phyloP scores from a whole-genome alignment of 2,888 invertebrate species.

The Patella pellucida region DNA sequence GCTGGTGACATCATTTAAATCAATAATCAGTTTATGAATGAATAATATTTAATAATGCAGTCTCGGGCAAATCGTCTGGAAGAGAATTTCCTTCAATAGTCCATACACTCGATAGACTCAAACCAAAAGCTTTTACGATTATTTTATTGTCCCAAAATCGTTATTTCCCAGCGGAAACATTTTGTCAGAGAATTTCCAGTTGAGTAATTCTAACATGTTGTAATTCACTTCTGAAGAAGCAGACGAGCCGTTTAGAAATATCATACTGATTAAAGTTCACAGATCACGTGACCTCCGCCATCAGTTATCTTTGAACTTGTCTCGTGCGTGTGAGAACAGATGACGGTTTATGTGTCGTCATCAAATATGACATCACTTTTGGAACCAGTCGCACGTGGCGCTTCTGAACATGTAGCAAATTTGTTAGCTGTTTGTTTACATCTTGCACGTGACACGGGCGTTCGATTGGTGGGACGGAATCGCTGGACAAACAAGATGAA shows the following conservation, averaged over 20 bases:
- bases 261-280: constrained; percentile 9
- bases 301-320: constrained; percentile 8
- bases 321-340: constrained; percentile 10
- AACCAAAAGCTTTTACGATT: too few relatives aligned
- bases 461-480: background rate
- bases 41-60: too few relatives aligned
- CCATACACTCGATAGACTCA: too few relatives aligned
- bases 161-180: constrained; percentile 2
- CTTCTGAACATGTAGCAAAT: constrained; percentile 1
- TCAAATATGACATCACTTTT: constrained; percentile 10
- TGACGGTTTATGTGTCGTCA: constrained; percentile 9
- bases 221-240: constrained; percentile 5
- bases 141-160: background rate
- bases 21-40: too few relatives aligned
- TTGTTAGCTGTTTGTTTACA: constrained; percentile 10
- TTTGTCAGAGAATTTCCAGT: background rate
- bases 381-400: background rate
- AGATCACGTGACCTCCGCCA: background rate
- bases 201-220: background rate
- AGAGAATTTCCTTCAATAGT: too few relatives aligned
- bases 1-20: too few relatives aligned
- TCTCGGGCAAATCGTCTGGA: too few relatives aligned
- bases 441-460: background rate
- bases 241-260: constrained; percentile 2
- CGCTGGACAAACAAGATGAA: background rate